phyloP scores from a whole-genome alignment of 2,888 invertebrate species.

The Conops quadrifasciatus region DNA sequence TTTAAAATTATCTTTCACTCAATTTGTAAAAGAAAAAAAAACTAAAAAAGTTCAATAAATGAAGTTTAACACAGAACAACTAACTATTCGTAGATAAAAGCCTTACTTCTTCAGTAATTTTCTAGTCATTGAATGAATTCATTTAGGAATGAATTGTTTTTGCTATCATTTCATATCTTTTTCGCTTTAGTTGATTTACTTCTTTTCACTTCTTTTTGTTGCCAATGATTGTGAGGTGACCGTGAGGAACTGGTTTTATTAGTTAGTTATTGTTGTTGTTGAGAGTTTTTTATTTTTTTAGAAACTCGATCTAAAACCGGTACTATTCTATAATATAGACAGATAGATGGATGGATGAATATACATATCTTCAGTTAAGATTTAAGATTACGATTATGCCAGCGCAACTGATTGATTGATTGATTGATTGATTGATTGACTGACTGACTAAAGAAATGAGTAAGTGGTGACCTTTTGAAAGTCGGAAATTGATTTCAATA shows the following conservation, averaged over 20 bases:
- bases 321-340: background rate
- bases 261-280: slow-evolving; percentile 11
- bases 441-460: background rate
- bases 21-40: too few species aligned
- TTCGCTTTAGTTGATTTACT: background rate
- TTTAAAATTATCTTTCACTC: too few species aligned
- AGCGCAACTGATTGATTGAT: background rate
- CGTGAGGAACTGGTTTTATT: slow-evolving; percentile 29
- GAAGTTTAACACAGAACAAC: too few species aligned
- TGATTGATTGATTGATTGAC: too few species aligned
- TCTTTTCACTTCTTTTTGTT: background rate
- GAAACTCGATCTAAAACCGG: slow-evolving; percentile 16
- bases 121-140: too few species aligned
- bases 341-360: too few species aligned
- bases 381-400: background rate
- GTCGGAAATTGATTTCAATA: background rate
- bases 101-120: too few species aligned
- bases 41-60: too few species aligned
- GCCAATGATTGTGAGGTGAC: background rate
- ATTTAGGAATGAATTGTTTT: too few species aligned
- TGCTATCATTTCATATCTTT: too few species aligned
- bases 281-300: slow-evolving; percentile 24
- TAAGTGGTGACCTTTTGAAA: background rate
- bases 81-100: too few species aligned
- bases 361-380: too few species aligned